A percentile compares a stretch with the other conserved stretches of the same genome.
Evolutionary conservation across 2,797 vertebrate species (phyloP).

Genomic region (Melanotaenia nigrans): DNA sequence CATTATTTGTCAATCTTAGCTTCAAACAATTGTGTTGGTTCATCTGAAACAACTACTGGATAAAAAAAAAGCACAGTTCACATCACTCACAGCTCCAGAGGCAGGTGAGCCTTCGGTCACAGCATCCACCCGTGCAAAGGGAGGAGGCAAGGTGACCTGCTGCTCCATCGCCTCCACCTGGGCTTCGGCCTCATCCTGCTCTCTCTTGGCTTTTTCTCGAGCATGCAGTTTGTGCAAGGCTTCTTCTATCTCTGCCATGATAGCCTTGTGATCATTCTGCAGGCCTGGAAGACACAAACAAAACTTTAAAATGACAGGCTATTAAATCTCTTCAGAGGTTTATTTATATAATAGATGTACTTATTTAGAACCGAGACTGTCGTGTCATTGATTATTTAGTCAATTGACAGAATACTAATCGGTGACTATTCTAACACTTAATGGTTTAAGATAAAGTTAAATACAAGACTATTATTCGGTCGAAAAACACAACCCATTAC

Average conservation of each 20-base stretch:
- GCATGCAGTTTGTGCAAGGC: slow-evolving; percentile 93
- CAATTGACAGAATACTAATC: not conserved
- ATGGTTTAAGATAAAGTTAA: not conserved
- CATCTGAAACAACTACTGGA: not conserved
- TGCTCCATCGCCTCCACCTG: slow-evolving; percentile 76
- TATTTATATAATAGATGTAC: not conserved
- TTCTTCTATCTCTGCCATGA: slow-evolving; percentile 95
- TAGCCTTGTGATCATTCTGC: slow-evolving; percentile 95
- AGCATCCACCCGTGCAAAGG: slow-evolving; percentile 89
- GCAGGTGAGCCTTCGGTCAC: slow-evolving; percentile 91
- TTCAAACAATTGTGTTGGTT: not conserved
- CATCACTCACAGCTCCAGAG: slow-evolving; percentile 84
- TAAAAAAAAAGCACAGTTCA: not conserved
- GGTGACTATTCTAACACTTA: not conserved
- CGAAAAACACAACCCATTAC: not conserved
- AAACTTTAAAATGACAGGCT: not conserved
- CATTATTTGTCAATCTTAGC: not conserved
- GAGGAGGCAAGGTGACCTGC: slow-evolving; percentile 58
- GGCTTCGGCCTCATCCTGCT: slow-evolving; percentile 82
- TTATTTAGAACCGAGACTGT: not conserved
- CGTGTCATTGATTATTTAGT: not conserved
- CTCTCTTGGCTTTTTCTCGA: slow-evolving; percentile 87
- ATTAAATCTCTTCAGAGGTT: not conserved
- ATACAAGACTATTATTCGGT: no score
- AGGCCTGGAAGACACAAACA: slow-evolving; percentile 81